Evolutionary conservation across 2,888 invertebrate species (phyloP).

Genomic region (Podotricha telesiphe): DNA sequence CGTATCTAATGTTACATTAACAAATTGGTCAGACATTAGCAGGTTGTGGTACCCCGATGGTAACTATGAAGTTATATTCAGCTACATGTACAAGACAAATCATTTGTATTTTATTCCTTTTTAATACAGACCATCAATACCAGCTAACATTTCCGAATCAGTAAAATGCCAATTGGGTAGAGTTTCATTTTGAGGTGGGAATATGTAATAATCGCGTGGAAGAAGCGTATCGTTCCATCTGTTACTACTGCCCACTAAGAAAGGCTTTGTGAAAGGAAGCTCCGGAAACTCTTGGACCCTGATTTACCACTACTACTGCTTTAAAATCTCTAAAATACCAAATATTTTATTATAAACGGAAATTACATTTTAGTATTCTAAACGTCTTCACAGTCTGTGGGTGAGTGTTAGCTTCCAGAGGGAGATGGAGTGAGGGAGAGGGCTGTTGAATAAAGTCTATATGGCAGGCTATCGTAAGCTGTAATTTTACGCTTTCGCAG

Average conservation of each 20-base stretch:
- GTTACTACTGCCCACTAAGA: slow-evolving; percentile 81
- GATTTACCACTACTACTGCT: slow-evolving; percentile 86
- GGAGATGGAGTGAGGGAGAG: too few species aligned
- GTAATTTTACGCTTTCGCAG: too few species aligned
- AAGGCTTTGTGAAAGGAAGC: slow-evolving; percentile 67
- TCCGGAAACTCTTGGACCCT: slow-evolving; percentile 82
- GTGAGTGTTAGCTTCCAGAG: too few species aligned
- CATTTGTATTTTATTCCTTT: neutral
- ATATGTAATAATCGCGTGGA: slow-evolving; percentile 83
- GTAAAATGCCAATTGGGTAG: slow-evolving; percentile 85
- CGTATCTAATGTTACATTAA: neutral
- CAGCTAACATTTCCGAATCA: slow-evolving; percentile 87
- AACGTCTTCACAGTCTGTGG: too few species aligned
- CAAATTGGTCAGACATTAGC: too few species aligned
- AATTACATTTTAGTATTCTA: too few species aligned
- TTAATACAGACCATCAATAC: slow-evolving; percentile 84
- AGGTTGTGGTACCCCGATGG: too few species aligned
- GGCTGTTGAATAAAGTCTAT: too few species aligned
- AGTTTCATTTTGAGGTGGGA: slow-evolving; percentile 69
- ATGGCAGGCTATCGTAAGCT: too few species aligned
- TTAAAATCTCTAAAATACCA: slow-evolving; percentile 82
- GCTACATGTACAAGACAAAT: neutral
- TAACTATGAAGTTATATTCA: neutral
- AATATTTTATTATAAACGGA: slow-evolving; percentile 37
- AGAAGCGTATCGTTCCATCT: slow-evolving; percentile 87